These are phyloP conservation scores for Magallana nippona DNA, from an alignment of 2,888 invertebrate species.

Conservation along the genomic window DNA sequence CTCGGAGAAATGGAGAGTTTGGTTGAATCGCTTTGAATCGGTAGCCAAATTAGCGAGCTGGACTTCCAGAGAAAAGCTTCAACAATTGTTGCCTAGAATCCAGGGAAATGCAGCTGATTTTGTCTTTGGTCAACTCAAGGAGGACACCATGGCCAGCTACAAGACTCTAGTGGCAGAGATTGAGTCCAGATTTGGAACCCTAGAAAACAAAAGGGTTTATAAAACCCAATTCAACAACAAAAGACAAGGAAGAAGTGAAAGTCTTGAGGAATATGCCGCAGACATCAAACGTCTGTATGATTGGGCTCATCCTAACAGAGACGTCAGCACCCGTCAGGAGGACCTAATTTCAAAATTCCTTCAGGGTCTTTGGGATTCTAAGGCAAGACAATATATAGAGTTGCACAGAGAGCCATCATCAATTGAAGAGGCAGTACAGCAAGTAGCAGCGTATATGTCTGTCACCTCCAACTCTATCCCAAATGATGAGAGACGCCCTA, in stretches of 20 bases:
- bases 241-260: conserved; percentile 43
- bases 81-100: too few relatives aligned
- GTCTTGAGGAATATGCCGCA: conserved; percentile 51
- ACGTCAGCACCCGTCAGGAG: conserved; percentile 47
- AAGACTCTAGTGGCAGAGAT: background rate
- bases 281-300: conserved; percentile 52
- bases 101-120: background rate
- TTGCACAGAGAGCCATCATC: conserved; percentile 25
- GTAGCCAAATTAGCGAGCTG: too few relatives aligned
- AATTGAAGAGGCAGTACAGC: conserved; percentile 41
- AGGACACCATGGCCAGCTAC: background rate
- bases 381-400: conserved; percentile 41
- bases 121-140: background rate
- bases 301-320: conserved; percentile 47
- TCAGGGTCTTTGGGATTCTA: conserved; percentile 47
- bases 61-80: too few relatives aligned
- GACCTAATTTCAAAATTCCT: conserved; percentile 52
- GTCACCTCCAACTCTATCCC: background rate
- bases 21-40: too few relatives aligned
- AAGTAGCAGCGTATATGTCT: background rate
- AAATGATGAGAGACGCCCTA: background rate
- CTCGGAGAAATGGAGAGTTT: too few relatives aligned
- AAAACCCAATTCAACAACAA: conserved; percentile 27
- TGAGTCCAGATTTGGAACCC: background rate
- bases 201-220: background rate